Conservation (phyloP, 2,888 invertebrate genomes). For the Pristionchus mayeri region DNA sequence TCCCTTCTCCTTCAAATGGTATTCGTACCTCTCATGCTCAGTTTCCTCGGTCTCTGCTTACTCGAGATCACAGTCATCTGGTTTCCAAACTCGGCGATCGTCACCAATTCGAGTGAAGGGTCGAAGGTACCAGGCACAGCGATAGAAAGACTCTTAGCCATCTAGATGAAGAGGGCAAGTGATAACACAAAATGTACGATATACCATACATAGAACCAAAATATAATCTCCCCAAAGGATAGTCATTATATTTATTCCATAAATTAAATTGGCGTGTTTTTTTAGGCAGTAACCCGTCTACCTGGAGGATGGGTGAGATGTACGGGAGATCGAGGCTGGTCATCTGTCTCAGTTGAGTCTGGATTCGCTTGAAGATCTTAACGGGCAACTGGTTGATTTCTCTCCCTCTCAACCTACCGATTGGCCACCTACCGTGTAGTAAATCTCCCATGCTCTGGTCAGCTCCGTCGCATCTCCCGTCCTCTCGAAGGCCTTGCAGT, state of each 20-base stretch:
- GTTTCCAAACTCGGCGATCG: conserved; percentile 69
- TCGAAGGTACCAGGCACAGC: conserved; percentile 98
- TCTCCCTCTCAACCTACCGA: not conserved
- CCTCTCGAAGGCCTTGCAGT: conserved; percentile 91
- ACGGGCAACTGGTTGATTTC: not conserved
- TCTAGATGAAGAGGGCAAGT: conserved; percentile 83
- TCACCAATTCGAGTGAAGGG: conserved; percentile 88
- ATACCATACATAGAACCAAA: too few species aligned
- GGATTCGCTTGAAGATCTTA: conserved; percentile 91
- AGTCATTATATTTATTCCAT: not conserved
- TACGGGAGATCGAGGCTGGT: conserved; percentile 83
- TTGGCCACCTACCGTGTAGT: conserved; percentile 77
- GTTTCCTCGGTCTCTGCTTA: conserved; percentile 95
- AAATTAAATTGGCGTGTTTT: not conserved
- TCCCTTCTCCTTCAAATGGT: not conserved
- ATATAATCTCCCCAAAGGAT: too few species aligned
- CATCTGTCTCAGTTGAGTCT: conserved; percentile 88
- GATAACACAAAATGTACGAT: too few species aligned
- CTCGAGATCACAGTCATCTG: conserved; percentile 88
- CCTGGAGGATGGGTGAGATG: conserved; percentile 84
- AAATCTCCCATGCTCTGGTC: conserved; percentile 95
- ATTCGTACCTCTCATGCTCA: conserved; percentile 84
- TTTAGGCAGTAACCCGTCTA: too few species aligned
- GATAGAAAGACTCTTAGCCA: conserved; percentile 87
- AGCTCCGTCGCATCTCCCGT: conserved; percentile 91